Percentiles rank a stretch among this genome's conserved stretches.
These are phyloP conservation scores for Boloria selene DNA, from an alignment of 2,888 invertebrate species.

Conservation along the genomic window DNA sequence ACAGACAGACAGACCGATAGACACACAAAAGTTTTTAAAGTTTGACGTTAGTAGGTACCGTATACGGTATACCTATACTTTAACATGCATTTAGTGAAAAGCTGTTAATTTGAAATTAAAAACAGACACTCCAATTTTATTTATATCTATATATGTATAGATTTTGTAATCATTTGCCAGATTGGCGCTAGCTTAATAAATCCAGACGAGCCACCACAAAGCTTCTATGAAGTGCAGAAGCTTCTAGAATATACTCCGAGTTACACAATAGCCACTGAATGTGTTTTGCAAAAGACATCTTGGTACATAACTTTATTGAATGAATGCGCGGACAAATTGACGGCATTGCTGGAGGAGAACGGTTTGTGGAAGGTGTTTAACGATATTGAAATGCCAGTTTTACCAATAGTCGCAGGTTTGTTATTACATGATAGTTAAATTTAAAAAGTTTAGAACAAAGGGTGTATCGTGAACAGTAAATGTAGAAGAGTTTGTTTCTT, in stretches of 20 bases:
- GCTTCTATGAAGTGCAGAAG: conserved; percentile 62
- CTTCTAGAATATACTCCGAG: conserved; percentile 50
- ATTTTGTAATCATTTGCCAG: conserved; percentile 44
- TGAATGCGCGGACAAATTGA: conserved; percentile 49
- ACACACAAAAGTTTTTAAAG: no score
- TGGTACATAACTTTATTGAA: conserved; percentile 58
- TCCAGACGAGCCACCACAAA: conserved; percentile 67
- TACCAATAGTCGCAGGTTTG: conserved; percentile 70
- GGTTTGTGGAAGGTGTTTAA: conserved; percentile 67
- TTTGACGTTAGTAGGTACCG: no score
- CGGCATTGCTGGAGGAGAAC: conserved; percentile 49
- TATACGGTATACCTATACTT: no score
- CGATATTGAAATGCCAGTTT: conserved; percentile 70
- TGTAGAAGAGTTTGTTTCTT: no score
- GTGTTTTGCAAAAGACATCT: conserved; percentile 57
- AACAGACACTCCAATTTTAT: no score
- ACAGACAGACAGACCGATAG: no score
- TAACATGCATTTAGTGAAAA: no score
- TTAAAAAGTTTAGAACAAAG: no score
- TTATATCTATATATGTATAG: no score
- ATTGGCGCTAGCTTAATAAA: conserved; percentile 69
- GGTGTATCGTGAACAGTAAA: no score
- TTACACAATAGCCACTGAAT: conserved; percentile 59
- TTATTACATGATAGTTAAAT: neutral
- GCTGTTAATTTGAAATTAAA: no score